Evolutionary conservation across 2,888 invertebrate genomes (phyloP).

Genomic region (Polymixis flavicincta): DNA sequence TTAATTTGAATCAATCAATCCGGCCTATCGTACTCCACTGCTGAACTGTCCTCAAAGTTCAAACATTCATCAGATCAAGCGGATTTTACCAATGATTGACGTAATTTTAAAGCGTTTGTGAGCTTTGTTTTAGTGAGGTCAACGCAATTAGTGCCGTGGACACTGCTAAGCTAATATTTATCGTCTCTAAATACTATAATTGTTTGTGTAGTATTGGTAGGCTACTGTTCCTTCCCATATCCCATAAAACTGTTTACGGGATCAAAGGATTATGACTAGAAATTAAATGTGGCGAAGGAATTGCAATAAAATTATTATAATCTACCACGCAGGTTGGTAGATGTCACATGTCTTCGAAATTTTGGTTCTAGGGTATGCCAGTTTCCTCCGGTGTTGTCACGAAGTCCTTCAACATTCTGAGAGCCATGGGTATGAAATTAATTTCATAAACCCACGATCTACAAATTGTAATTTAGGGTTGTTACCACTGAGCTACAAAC

Average conservation of each 20-base stretch:
- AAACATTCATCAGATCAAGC: constrained; percentile 35
- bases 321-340: too few relatives aligned
- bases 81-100: constrained; percentile 44
- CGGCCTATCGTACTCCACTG: neutral
- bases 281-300: too few relatives aligned
- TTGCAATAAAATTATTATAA: too few relatives aligned
- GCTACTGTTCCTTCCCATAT: neutral
- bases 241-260: neutral
- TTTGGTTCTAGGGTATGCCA: too few relatives aligned
- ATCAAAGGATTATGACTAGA: neutral
- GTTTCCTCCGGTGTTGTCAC: too few relatives aligned
- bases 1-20: too few relatives aligned
- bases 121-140: constrained; percentile 40
- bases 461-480: too few relatives aligned
- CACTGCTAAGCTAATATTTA: constrained; percentile 33
- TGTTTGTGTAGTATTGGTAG: neutral
- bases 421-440: too few relatives aligned
- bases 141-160: constrained; percentile 36
- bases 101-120: constrained; percentile 45
- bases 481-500: too few relatives aligned
- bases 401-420: too few relatives aligned
- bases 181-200: constrained; percentile 8
- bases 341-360: too few relatives aligned
- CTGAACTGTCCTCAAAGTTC: constrained; percentile 16
- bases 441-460: too few relatives aligned